phyloP scores from a whole-genome alignment of 2,113 vertebrate genomes.

The Sakesphorus luctuosus region DNA sequence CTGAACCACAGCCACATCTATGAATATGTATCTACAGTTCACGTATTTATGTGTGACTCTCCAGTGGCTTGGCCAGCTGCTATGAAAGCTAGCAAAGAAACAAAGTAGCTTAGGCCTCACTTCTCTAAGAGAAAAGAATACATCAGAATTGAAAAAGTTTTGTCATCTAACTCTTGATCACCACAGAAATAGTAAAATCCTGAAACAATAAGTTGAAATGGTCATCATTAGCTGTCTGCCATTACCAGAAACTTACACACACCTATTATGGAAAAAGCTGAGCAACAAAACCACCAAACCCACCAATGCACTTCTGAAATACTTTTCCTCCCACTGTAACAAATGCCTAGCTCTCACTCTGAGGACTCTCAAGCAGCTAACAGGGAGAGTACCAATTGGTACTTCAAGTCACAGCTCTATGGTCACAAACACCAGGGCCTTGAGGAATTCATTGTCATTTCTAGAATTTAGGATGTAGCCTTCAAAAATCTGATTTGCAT shows the following conservation, averaged over 20 bases:
- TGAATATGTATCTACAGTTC: not conserved
- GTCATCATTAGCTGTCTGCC: not conserved
- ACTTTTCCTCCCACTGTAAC: not conserved
- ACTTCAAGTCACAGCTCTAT: not conserved
- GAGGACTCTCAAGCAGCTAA: not conserved
- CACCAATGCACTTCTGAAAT: not conserved
- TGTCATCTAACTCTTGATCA: not conserved
- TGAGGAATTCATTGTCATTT: not conserved
- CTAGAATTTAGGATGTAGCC: not conserved
- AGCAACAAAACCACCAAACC: not conserved
- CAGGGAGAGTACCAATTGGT: fast-evolving
- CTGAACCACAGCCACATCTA: not conserved
- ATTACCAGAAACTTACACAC: not conserved
- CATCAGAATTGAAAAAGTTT: not conserved
- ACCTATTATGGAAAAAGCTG: not conserved
- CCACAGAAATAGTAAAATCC: not conserved
- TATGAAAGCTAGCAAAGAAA: not conserved
- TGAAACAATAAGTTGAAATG: not conserved
- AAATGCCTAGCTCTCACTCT: not conserved
- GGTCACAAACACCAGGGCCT: not conserved
- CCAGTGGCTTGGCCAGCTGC: not conserved
- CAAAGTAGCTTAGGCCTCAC: not conserved
- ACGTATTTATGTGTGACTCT: not conserved
- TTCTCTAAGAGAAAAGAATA: not conserved
- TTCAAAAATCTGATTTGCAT: not conserved